A percentile compares a stretch with the other conserved stretches of the same genome.
Conservation (phyloP, 1,140 invertebrate species). For the Aphelinus certus region DNA sequence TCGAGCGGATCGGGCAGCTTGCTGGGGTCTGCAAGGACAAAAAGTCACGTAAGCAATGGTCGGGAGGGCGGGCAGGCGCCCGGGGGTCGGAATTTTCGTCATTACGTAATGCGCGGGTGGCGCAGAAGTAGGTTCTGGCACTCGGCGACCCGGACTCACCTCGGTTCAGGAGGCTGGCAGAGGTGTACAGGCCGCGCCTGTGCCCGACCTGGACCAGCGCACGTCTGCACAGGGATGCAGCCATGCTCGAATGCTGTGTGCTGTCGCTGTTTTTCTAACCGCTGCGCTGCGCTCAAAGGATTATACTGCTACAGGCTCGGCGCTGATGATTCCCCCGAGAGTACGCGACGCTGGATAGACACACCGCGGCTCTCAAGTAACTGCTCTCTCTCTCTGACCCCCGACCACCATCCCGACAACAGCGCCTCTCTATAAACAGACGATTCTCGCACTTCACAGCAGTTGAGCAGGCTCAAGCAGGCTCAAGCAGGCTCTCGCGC, state of each 20-base stretch:
- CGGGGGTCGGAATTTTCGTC: slow-evolving; percentile 8
- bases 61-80: neutral
- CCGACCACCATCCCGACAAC: too few species aligned
- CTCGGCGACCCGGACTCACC: neutral
- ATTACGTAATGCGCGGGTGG: slow-evolving; percentile 53
- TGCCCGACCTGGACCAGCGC: slow-evolving; percentile 52
- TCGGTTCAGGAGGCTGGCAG: neutral
- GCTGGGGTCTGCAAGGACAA: slow-evolving; percentile 60
- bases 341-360: too few species aligned
- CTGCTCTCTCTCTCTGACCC: too few species aligned
- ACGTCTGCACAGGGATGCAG: slow-evolving; percentile 68
- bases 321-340: too few species aligned
- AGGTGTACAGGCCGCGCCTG: slow-evolving; percentile 19
- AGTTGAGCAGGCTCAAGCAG: too few species aligned
- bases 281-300: too few species aligned
- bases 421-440: too few species aligned
- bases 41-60: neutral
- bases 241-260: neutral
- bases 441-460: too few species aligned
- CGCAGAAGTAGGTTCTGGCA: neutral
- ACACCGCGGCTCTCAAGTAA: too few species aligned
- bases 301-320: too few species aligned
- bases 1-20: slow-evolving; percentile 84
- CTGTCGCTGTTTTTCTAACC: too few species aligned
- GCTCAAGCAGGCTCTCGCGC: too few species aligned